These are phyloP conservation scores for Platerodrilus igneus DNA, from an alignment of 2,888 invertebrate species.

Conservation along the genomic window DNA sequence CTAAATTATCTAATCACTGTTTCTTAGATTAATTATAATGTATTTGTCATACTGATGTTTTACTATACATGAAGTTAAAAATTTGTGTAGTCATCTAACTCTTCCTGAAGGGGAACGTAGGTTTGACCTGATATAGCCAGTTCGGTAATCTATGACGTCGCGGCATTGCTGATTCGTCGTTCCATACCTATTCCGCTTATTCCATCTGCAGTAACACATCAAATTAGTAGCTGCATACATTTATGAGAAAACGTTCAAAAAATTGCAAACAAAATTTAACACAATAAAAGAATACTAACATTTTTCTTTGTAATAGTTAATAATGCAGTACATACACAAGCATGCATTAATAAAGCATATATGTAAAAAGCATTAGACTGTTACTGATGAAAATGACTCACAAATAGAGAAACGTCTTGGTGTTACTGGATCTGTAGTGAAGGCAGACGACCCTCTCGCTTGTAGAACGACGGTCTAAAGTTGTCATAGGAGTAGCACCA, in stretches of 20 bases:
- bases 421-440: conserved; percentile 41
- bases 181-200: conserved; percentile 64
- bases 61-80: too few relatives aligned
- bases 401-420: conserved; percentile 39
- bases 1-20: too few relatives aligned
- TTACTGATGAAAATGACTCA: conserved; percentile 17
- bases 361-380: conserved; percentile 15
- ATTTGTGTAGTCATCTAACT: conserved; percentile 92
- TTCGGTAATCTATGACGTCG: conserved; percentile 73
- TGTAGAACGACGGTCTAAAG: conserved; percentile 42
- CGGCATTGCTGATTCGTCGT: conserved; percentile 53
- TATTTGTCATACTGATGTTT: too few relatives aligned
- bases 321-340: too few relatives aligned
- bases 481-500: conserved; percentile 27
- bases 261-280: conserved; percentile 6
- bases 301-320: too few relatives aligned
- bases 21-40: too few relatives aligned
- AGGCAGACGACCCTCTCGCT: conserved; percentile 43
- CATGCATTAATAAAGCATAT: too few relatives aligned
- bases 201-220: conserved; percentile 62
- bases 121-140: conserved; percentile 87
- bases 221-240: conserved; percentile 3
- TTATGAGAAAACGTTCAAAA: conserved; percentile 4
- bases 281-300: too few relatives aligned
- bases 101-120: conserved; percentile 88